Percentiles rank a stretch among this genome's conserved stretches.
These are phyloP conservation scores for Cyphomyrus discorhynchus DNA, from an alignment of 2,113 vertebrate genomes.

Conservation along the genomic window DNA sequence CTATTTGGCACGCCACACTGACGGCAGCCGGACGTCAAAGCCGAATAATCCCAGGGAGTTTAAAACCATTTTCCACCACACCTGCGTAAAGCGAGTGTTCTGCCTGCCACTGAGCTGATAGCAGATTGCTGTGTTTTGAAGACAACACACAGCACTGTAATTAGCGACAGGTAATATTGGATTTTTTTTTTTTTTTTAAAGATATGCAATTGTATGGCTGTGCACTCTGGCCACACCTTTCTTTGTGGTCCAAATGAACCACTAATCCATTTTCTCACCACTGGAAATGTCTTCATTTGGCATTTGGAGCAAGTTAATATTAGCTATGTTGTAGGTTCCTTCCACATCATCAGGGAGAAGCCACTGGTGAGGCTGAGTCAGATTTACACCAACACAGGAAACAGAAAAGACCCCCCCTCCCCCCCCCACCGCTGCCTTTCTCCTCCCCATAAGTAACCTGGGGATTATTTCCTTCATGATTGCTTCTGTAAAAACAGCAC, in stretches of 20 bases:
- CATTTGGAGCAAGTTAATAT: neutral
- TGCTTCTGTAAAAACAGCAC: neutral
- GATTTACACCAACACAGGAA: neutral
- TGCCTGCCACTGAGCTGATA: neutral
- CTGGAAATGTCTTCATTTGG: neutral
- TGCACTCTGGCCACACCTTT: neutral
- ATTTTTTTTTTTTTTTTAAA: neutral
- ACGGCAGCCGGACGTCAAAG: neutral
- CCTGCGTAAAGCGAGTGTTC: neutral
- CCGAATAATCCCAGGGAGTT: neutral
- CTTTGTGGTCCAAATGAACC: neutral
- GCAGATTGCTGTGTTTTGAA: neutral
- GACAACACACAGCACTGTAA: neutral
- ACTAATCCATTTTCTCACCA: neutral
- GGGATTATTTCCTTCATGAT: neutral
- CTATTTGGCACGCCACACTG: neutral
- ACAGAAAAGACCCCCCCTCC: neutral
- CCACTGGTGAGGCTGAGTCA: neutral
- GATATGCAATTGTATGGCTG: neutral
- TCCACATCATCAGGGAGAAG: neutral
- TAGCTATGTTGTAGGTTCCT: neutral
- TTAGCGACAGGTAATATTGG: neutral
- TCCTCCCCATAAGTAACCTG: neutral
- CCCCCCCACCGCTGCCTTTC: neutral
- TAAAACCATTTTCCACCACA: constrained; percentile 2